Conservation (phyloP, 2,888 invertebrate genomes). For the Drosophila testacea region DNA sequence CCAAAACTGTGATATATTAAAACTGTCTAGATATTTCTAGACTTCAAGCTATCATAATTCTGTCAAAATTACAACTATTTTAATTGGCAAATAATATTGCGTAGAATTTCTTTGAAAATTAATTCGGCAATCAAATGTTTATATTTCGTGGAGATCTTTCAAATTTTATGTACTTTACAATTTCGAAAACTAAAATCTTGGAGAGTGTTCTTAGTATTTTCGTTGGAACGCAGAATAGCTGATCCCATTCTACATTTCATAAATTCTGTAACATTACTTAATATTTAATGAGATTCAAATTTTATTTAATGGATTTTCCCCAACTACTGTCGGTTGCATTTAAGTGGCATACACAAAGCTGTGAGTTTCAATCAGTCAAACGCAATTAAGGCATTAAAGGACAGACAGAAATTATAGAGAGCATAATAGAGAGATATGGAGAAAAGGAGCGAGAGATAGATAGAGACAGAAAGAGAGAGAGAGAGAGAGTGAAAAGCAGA, state of each 20-base stretch:
- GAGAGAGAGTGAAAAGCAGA: neutral
- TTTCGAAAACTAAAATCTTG: neutral
- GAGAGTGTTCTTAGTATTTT: neutral
- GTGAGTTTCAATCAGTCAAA: constrained; percentile 70
- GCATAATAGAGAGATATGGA: neutral
- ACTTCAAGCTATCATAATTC: no score
- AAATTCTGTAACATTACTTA: constrained; percentile 1
- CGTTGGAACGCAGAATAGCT: no score
- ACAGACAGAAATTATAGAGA: constrained; percentile 17
- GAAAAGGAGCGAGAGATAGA: neutral
- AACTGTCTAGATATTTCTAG: no score
- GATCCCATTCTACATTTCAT: neutral
- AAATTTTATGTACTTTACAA: no score
- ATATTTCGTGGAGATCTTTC: no score
- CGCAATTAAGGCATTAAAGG: constrained; percentile 69
- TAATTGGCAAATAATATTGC: no score
- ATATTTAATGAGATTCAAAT: constrained; percentile 1
- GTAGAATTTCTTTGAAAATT: no score
- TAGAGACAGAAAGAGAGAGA: neutral
- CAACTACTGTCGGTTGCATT: constrained; percentile 12
- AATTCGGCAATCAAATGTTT: no score
- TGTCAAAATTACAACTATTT: no score
- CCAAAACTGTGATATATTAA: no score
- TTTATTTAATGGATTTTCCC: constrained; percentile 5
- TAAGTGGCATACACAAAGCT: constrained; percentile 17